Percentiles rank a stretch among this genome's conserved stretches.
Conservation (phyloP, 2,113 vertebrate genomes). For the Tachycineta bicolor region DNA sequence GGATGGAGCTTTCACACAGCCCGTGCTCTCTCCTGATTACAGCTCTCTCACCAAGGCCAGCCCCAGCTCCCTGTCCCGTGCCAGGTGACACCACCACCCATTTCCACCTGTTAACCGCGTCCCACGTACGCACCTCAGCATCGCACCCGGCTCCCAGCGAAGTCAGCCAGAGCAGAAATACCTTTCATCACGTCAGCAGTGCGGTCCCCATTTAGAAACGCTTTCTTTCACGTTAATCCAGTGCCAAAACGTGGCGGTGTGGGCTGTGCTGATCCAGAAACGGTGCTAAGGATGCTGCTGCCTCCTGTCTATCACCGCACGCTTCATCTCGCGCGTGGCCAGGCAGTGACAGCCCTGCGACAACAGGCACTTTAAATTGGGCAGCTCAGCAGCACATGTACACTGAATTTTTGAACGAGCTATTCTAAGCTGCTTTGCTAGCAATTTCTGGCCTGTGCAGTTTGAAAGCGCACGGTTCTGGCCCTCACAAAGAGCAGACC, state of each 20-base stretch:
- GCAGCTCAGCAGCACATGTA: constrained; percentile 52
- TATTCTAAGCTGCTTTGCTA: constrained; percentile 66
- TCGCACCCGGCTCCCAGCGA: background rate
- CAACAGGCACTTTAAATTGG: constrained; percentile 23
- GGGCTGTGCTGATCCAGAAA: background rate
- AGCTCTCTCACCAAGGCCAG: constrained; percentile 16
- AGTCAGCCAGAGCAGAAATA: background rate
- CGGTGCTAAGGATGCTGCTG: constrained; percentile 3
- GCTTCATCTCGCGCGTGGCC: background rate
- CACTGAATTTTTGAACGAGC: constrained; percentile 35
- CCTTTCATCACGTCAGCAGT: constrained; percentile 12
- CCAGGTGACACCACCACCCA: background rate
- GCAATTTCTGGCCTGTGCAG: constrained; percentile 49
- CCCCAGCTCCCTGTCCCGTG: background rate
- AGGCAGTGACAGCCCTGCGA: background rate
- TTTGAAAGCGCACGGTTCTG: constrained; percentile 45
- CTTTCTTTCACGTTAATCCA: constrained; percentile 3
- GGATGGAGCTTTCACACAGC: background rate
- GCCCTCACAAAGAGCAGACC: constrained; percentile 76
- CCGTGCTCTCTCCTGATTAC: background rate
- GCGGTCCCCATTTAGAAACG: constrained; percentile 6
- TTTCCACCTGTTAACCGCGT: background rate
- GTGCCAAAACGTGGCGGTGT: background rate
- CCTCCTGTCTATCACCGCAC: constrained; percentile 15
- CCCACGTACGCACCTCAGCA: background rate